A percentile compares a stretch with the other conserved stretches of the same genome.
Evolutionary conservation across 2,888 invertebrate species (phyloP).

Genomic region (Blomia tropicalis): DNA sequence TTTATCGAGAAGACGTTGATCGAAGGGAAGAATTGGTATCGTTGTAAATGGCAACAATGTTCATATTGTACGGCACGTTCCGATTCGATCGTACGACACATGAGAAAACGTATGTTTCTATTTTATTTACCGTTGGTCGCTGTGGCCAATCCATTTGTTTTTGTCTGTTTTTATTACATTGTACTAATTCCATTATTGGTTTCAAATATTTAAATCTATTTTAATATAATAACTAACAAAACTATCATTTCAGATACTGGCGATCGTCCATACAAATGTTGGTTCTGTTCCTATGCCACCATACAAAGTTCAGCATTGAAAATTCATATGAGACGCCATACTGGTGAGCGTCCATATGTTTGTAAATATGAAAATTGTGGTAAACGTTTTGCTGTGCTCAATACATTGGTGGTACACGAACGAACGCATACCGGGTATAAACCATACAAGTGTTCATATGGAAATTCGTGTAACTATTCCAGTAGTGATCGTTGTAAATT

Average conservation of each 20-base stretch:
- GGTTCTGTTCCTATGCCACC: conserved; percentile 17
- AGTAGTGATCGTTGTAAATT: conserved; percentile 18
- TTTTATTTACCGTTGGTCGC: too few species aligned
- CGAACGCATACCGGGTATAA: conserved; percentile 19
- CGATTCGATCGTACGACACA: conserved; percentile 19
- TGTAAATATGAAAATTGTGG: conserved; percentile 16
- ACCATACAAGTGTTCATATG: conserved; percentile 15
- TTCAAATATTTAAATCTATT: not conserved
- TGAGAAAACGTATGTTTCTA: conserved; percentile 6
- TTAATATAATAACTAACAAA: not conserved
- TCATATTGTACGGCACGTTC: conserved; percentile 7
- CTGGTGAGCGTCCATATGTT: conserved; percentile 18
- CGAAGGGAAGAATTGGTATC: conserved; percentile 15
- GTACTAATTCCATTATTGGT: not conserved
- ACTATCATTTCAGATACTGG: not conserved
- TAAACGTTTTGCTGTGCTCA: conserved; percentile 19
- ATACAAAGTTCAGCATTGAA: conserved; percentile 17
- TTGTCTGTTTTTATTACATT: not conserved
- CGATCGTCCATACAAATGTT: conserved; percentile 15
- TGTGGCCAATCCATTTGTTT: too few species aligned
- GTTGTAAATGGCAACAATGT: conserved; percentile 18
- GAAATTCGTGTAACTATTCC: conserved; percentile 1
- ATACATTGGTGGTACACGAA: conserved; percentile 19
- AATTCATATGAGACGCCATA: conserved; percentile 19
- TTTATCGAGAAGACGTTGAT: conserved; percentile 13